Evolutionary conservation across 2,888 invertebrate species (phyloP).

Genomic region (Sialis fuliginosa): DNA sequence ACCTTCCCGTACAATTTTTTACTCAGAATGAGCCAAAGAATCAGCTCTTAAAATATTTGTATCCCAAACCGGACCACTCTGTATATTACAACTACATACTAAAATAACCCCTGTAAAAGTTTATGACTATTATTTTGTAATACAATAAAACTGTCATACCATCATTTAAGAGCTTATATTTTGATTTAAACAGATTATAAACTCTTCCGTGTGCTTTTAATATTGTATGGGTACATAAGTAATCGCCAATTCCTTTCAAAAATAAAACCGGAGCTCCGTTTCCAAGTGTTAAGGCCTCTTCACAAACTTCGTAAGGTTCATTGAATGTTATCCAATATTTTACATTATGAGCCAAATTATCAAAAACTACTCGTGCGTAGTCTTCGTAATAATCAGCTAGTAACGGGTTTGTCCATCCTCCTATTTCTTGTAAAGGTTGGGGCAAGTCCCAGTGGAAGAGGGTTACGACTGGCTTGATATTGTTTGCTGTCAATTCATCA

Average conservation of each 20-base stretch:
- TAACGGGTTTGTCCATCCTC: constrained; percentile 29
- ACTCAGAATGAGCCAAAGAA: no score
- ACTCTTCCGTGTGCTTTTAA: constrained; percentile 48
- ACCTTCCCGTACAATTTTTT: no score
- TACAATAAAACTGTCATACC: constrained; percentile 19
- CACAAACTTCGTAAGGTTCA: constrained; percentile 11
- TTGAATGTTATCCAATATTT: constrained; percentile 12
- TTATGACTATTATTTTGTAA: no score
- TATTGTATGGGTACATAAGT: constrained; percentile 43
- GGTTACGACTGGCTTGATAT: constrained; percentile 35
- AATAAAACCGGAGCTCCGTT: constrained; percentile 34
- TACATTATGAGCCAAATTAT: constrained; percentile 10
- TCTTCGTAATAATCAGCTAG: constrained; percentile 32
- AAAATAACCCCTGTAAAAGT: no score
- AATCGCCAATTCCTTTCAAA: constrained; percentile 38
- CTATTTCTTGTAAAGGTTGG: constrained; percentile 23
- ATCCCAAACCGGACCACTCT: no score
- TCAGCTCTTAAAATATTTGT: no score
- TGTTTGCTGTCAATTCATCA: constrained; percentile 28
- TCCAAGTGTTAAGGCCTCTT: constrained; percentile 24
- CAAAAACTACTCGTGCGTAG: constrained; percentile 26
- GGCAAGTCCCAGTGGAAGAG: constrained; percentile 37
- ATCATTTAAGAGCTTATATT: constrained; percentile 34
- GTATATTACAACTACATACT: no score
- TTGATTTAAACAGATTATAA: constrained; percentile 41